Percentiles rank a stretch among this genome's conserved stretches.
These are phyloP conservation scores for Philopedon plagiatum DNA, from an alignment of 2,888 invertebrate species.

Conservation along the genomic window DNA sequence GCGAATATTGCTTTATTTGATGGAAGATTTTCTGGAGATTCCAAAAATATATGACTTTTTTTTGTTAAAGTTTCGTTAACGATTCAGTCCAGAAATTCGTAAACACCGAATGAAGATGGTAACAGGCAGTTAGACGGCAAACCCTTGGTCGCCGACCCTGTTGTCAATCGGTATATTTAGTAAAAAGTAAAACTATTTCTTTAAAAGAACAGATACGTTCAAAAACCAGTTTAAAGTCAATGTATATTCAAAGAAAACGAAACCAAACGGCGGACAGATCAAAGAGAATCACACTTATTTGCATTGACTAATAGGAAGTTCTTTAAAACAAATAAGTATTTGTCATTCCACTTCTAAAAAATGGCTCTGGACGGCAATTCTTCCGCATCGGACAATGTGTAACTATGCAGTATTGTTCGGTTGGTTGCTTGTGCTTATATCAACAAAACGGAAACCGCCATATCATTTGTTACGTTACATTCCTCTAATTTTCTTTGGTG, in stretches of 20 bases:
- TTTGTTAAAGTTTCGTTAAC: too few species aligned
- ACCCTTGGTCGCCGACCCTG: not conserved
- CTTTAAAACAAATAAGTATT: slow-evolving; percentile 32
- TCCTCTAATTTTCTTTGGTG: not conserved
- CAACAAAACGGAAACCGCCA: not conserved
- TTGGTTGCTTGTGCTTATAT: too few species aligned
- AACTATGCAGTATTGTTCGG: not conserved
- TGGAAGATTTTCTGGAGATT: too few species aligned
- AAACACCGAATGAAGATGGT: too few species aligned
- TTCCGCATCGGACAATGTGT: slow-evolving; percentile 21
- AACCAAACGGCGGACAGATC: slow-evolving; percentile 30
- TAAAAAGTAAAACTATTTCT: not conserved
- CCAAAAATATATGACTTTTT: too few species aligned
- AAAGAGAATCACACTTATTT: slow-evolving; percentile 36
- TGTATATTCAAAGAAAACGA: slow-evolving; percentile 16
- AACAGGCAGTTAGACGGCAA: too few species aligned
- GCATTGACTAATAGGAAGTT: slow-evolving; percentile 41
- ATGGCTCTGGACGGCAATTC: slow-evolving; percentile 2
- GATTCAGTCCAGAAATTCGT: too few species aligned
- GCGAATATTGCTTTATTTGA: too few species aligned
- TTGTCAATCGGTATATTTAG: not conserved
- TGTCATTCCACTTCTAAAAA: slow-evolving; percentile 19
- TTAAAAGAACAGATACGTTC: not conserved
- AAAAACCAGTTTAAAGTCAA: not conserved
- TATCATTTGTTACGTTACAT: not conserved